Conservation (phyloP, 2,113 vertebrate genomes). For the Nothobranchius furzeri region DNA sequence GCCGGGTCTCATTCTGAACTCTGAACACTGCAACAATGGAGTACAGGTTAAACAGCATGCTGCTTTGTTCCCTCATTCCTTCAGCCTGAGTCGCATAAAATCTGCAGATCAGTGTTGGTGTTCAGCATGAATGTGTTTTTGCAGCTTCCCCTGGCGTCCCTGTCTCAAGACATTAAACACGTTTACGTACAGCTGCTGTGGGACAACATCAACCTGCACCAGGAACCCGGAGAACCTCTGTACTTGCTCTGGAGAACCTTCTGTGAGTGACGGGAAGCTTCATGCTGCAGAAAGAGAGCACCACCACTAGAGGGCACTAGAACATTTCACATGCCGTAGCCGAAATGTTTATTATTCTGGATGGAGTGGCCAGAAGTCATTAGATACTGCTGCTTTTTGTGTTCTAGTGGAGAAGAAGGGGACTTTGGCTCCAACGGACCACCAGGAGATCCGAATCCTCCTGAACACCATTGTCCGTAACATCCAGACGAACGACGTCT, state of each 20-base stretch:
- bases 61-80: fast-evolving
- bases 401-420: conserved; percentile 82
- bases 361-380: too few species aligned
- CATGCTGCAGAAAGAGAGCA: background rate
- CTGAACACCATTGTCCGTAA: conserved; percentile 88
- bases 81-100: background rate
- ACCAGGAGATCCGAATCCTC: conserved; percentile 84
- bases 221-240: conserved; percentile 88
- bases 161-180: conserved; percentile 94
- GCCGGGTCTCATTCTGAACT: conserved; percentile 93
- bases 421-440: conserved; percentile 79
- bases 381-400: background rate
- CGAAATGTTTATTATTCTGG: too few species aligned
- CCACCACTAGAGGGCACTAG: conserved; percentile 12
- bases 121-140: background rate
- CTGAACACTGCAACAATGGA: conserved; percentile 96
- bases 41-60: conserved; percentile 81
- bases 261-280: conserved; percentile 81
- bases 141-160: conserved; percentile 88
- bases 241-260: conserved; percentile 91
- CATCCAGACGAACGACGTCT: conserved; percentile 92
- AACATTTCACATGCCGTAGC: too few species aligned
- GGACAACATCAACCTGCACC: conserved; percentile 97
- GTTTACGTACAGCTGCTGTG: conserved; percentile 93
- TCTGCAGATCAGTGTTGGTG: background rate